Evolutionary conservation across 2,113 vertebrate species (phyloP), one percentile per base, ranked within the genome.

Genomic region (Ctenomys sociabilis): DNA sequence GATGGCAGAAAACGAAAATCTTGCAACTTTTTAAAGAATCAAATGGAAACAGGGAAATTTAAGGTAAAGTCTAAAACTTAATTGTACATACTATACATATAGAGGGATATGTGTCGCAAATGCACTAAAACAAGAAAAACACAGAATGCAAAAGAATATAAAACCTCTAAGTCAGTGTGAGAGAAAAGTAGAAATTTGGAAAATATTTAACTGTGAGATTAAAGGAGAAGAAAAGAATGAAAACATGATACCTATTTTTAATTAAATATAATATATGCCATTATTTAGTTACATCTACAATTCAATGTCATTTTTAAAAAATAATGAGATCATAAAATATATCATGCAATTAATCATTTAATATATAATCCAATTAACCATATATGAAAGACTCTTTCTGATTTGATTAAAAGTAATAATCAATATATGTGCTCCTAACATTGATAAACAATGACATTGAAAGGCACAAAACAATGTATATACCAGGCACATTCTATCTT

Each of bases 41-140:
- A 40, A 73, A 43, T 37, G 66, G n/a, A 95, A 95, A 75, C 88
- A 12, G 85, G 24, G 5, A 97, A 95, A 73, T 90, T 52, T 88
- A 94, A 90, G 13, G 78, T 49, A 70, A 88, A 88, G 90, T 88
- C 45, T 88, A 80, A 78, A 85, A 92, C 63, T 64, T 92, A 4
- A 75, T 45, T 75, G 40, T 43, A 28, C 24, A 45, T 45, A 75
- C 24, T 75, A 40, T 45, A 45, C 24, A 28, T 45, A 7, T 14
- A 45, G 40, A 89, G 30, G 26, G 81, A 19, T n/a, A 57, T 89
- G 72, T 3, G 32, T 26, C 43, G 40, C 81, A 75, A 88, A 85
- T 24, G 22, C 81, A 37, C 17, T 68, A 35, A 88, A 66, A 81
- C 4, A 96, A 22, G 40, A 63, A 19, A 73, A 75, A 54, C 66